phyloP scores from a whole-genome alignment of 2,888 invertebrate genomes.

The Melangyna quadrimaculata region DNA sequence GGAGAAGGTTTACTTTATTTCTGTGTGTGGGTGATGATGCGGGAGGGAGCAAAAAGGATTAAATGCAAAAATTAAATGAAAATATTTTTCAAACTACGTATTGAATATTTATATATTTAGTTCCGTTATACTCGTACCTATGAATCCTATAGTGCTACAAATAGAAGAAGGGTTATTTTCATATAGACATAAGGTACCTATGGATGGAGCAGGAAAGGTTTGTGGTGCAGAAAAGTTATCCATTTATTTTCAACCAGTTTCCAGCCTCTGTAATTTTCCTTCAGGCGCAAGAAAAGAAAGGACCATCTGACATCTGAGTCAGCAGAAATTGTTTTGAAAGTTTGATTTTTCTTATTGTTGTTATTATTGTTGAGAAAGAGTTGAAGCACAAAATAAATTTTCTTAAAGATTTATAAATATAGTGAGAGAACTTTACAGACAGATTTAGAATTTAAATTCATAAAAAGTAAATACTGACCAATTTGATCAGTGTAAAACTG shows the following conservation, averaged over 20 bases:
- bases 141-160: neutral
- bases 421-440: neutral
- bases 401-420: slow-evolving; percentile 4
- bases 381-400: neutral
- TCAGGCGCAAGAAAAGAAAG: neutral
- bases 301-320: slow-evolving; percentile 30
- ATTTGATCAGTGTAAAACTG: neutral
- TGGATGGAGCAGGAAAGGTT: neutral
- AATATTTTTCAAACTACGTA: slow-evolving; percentile 67
- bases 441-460: neutral
- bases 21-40: neutral
- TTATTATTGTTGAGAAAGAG: neutral
- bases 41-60: slow-evolving; percentile 54
- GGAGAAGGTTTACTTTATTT: slow-evolving; percentile 14
- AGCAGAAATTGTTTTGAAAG: slow-evolving; percentile 34
- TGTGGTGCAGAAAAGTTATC: slow-evolving; percentile 36
- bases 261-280: slow-evolving; percentile 25
- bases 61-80: slow-evolving; percentile 67
- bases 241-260: slow-evolving; percentile 7
- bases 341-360: neutral
- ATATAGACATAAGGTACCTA: neutral
- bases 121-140: neutral
- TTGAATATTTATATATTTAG: slow-evolving; percentile 61
- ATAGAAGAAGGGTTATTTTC: neutral
- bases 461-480: neutral